phyloP scores from a whole-genome alignment of 2,113 vertebrate genomes.

The Rhinoderma darwinii region DNA sequence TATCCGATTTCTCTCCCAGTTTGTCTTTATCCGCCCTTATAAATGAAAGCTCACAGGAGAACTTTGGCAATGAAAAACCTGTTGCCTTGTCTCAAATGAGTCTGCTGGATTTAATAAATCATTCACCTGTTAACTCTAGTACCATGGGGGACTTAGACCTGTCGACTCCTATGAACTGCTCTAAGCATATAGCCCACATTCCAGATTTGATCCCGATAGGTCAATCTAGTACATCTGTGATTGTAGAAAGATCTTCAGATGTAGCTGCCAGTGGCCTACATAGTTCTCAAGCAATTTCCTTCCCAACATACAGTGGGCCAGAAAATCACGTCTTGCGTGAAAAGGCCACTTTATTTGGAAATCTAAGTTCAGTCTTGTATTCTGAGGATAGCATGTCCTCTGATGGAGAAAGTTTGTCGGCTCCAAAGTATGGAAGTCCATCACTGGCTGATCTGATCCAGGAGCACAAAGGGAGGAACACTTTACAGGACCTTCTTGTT shows the following conservation, averaged over 20 bases:
- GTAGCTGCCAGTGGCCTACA: neutral
- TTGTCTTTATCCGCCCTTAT: constrained; percentile 65
- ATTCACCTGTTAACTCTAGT: constrained; percentile 64
- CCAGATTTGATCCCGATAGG: neutral
- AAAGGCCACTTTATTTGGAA: constrained; percentile 66
- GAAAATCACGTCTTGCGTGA: constrained; percentile 65
- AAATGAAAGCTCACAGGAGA: constrained; percentile 65
- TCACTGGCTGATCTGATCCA: constrained; percentile 87
- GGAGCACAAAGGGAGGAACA: constrained; percentile 77
- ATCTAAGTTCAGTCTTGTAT: constrained; percentile 68
- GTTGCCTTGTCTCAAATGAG: constrained; percentile 30
- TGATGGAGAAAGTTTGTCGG: constrained; percentile 61
- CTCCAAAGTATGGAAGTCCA: constrained; percentile 69
- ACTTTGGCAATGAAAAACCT: neutral
- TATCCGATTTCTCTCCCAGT: constrained; percentile 58
- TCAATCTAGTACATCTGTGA: neutral
- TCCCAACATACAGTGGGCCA: constrained; percentile 67
- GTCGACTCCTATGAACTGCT: constrained; percentile 59
- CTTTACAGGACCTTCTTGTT: constrained; percentile 65
- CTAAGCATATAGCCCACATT: neutral
- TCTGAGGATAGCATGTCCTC: constrained; percentile 62
- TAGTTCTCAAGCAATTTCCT: neutral
- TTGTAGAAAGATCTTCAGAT: neutral
- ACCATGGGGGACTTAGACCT: constrained; percentile 59
- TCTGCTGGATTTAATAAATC: constrained; percentile 63